These are phyloP conservation scores for Gymnoscelis rufifasciata DNA, from an alignment of 2,888 invertebrate genomes.

Conservation along the genomic window DNA sequence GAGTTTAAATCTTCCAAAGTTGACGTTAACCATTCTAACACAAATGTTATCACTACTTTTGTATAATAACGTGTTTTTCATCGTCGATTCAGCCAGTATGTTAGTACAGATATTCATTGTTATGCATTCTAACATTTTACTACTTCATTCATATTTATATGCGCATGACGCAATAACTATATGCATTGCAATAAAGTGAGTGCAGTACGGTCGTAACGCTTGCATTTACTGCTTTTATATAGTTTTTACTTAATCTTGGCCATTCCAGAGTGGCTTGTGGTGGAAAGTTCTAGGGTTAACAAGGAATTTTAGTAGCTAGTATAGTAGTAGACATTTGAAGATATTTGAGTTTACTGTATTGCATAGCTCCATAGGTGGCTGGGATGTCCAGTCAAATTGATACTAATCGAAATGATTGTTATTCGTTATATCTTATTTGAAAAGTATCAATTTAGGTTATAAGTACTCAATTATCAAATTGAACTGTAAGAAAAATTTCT, in stretches of 20 bases:
- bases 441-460: no score
- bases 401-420: no score
- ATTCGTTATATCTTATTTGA: no score
- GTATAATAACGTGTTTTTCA: conserved; percentile 17
- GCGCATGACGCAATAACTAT: conserved; percentile 29
- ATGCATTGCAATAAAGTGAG: conserved; percentile 21
- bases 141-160: conserved; percentile 31
- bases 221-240: conserved; percentile 30
- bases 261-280: not conserved
- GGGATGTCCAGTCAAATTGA: no score
- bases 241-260: conserved; percentile 28
- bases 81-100: conserved; percentile 14
- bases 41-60: conserved; percentile 17
- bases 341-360: no score
- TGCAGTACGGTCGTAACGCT: conserved; percentile 23
- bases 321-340: no score
- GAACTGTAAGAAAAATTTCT: no score
- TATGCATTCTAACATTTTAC: conserved; percentile 19
- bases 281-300: not conserved
- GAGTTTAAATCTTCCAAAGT: conserved; percentile 12
- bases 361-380: no score
- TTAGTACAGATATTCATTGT: conserved; percentile 13
- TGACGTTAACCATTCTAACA: conserved; percentile 20
- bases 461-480: no score
- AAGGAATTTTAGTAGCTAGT: no score